A percentile compares a stretch with the other conserved stretches of the same genome.
These are phyloP conservation scores for Prosopocoilus inquinatus DNA, from an alignment of 2,888 invertebrate genomes.

Conservation along the genomic window DNA sequence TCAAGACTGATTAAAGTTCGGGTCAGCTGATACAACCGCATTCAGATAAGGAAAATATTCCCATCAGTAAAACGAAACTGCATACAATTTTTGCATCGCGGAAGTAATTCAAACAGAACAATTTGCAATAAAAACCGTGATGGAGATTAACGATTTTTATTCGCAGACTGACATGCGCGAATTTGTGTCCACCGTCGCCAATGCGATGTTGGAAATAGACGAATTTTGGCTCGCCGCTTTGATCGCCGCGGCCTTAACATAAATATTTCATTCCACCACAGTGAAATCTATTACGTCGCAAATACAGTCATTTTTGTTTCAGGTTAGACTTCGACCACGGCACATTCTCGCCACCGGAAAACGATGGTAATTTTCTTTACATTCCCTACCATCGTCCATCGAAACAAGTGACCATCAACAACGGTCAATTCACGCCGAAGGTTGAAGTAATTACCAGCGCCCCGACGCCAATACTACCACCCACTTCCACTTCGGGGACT, in stretches of 20 bases:
- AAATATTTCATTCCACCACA: background rate
- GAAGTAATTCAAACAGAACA: no score
- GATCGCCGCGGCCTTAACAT: background rate
- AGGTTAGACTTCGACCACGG: conserved; percentile 60
- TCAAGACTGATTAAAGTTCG: no score
- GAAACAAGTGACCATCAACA: conserved; percentile 9
- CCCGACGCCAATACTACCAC: background rate
- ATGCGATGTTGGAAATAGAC: background rate
- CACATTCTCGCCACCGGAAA: conserved; percentile 69
- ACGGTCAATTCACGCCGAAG: conserved; percentile 10
- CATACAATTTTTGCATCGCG: no score
- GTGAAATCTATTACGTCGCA: no score
- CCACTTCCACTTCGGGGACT: conserved; percentile 31
- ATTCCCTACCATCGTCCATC: conserved; percentile 49
- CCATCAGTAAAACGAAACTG: no score
- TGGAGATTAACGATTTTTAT: no score
- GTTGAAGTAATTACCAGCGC: conserved; percentile 14
- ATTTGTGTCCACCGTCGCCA: background rate
- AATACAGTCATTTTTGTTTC: conserved; percentile 24
- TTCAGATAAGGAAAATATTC: no score
- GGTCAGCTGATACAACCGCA: no score
- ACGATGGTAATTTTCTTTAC: conserved; percentile 73
- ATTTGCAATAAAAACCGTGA: no score
- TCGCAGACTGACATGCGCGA: no score
- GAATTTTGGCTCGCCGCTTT: background rate